phyloP scores from a whole-genome alignment of 2,797 vertebrate genomes.

The Hoplostethus mediterraneus region DNA sequence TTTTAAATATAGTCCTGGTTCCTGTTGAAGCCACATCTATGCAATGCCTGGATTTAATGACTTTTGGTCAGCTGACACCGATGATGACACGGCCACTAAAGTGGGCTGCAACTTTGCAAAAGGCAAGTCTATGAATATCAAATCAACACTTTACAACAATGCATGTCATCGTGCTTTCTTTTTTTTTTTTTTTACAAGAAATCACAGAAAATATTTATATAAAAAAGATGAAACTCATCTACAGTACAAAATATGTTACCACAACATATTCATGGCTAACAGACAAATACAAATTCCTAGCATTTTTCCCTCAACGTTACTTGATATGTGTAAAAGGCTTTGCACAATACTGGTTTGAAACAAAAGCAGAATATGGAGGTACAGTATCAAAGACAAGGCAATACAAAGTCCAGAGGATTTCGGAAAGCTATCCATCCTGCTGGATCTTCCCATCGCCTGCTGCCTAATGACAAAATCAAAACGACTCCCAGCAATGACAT shows the following conservation, averaged over 20 bases:
- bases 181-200: not conserved
- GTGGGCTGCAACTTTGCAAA: not conserved
- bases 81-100: slow-evolving; percentile 17
- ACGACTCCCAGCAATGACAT: not conserved
- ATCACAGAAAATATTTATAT: slow-evolving; percentile 37
- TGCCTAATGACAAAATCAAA: too few species aligned
- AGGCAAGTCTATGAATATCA: slow-evolving; percentile 6
- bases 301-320: slow-evolving; percentile 18
- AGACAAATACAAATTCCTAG: slow-evolving; percentile 21
- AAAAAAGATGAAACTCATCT: slow-evolving; percentile 41
- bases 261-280: slow-evolving; percentile 34
- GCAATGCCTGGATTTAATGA: slow-evolving; percentile 20
- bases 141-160: slow-evolving; percentile 24
- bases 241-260: slow-evolving; percentile 58
- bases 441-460: slow-evolving; percentile 4
- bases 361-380: slow-evolving; percentile 58
- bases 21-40: slow-evolving; percentile 35
- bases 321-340: slow-evolving; percentile 57
- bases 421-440: slow-evolving; percentile 44
- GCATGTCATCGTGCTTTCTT: not conserved
- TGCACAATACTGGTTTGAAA: slow-evolving; percentile 24
- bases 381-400: slow-evolving; percentile 59
- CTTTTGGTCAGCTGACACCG: slow-evolving; percentile 20
- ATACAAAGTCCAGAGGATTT: slow-evolving; percentile 24
- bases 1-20: slow-evolving; percentile 31